A percentile compares a stretch with the other conserved stretches of the same genome.
Evolutionary conservation across 2,113 vertebrate species (phyloP).

Genomic region (Tricholaema leucomelas): DNA sequence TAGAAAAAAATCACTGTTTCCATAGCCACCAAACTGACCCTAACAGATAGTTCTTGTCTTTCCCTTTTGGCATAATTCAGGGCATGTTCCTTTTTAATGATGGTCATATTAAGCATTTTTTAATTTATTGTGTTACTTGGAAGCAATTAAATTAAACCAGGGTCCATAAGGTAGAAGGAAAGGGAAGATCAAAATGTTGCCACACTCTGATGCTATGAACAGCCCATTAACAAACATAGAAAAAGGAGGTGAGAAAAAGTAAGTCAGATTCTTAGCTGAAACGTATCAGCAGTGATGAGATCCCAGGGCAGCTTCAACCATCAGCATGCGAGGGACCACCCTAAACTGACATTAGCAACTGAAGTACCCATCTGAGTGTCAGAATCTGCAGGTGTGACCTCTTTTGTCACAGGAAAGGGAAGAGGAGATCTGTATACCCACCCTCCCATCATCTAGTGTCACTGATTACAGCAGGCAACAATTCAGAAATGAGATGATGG

Average conservation of each 20-base stretch:
- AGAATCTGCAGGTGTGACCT: background rate
- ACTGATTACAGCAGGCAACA: background rate
- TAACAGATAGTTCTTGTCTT: background rate
- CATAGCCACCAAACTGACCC: constrained; percentile 35
- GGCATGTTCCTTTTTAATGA: background rate
- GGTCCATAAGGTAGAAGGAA: background rate
- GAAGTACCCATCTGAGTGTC: fast-evolving
- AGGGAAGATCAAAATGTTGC: background rate
- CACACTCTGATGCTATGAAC: background rate
- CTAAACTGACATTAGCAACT: background rate
- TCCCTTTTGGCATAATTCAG: constrained; percentile 20
- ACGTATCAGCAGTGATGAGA: background rate
- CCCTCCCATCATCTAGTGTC: background rate
- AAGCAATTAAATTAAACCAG: background rate
- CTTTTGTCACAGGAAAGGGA: background rate
- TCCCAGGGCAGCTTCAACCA: background rate
- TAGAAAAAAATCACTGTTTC: constrained; percentile 39
- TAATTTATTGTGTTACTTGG: background rate
- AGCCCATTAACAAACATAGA: background rate
- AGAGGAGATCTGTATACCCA: background rate
- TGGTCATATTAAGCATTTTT: background rate
- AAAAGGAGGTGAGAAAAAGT: background rate
- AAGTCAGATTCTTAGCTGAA: background rate
- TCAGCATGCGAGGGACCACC: background rate
- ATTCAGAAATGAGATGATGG: background rate